Percentiles rank a stretch among this genome's conserved stretches.
These are phyloP conservation scores for Oegoconia quadripuncta DNA, from an alignment of 2,888 invertebrate genomes.

Conservation along the genomic window DNA sequence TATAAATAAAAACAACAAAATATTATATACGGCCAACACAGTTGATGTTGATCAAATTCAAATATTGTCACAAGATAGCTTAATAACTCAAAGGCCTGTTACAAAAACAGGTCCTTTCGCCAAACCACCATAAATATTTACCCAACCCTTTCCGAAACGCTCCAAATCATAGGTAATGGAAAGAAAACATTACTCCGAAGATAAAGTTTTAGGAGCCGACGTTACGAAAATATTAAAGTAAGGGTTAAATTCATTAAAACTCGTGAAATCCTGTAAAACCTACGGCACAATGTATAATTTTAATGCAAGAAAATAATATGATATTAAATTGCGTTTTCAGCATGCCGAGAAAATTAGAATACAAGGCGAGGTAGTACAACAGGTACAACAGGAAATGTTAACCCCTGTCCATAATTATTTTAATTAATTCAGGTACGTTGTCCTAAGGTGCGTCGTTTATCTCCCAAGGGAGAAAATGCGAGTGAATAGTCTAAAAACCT, in stretches of 20 bases:
- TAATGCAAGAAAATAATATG: not conserved
- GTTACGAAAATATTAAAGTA: slow-evolving; percentile 16
- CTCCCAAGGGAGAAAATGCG: too few relatives aligned
- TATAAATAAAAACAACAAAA: too few relatives aligned
- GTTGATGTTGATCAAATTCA: too few relatives aligned
- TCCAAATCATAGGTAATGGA: slow-evolving; percentile 55
- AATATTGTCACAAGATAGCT: not conserved
- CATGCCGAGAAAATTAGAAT: not conserved
- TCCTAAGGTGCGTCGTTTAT: too few relatives aligned
- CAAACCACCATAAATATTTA: slow-evolving; percentile 37
- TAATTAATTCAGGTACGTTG: too few relatives aligned
- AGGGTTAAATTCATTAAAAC: not conserved
- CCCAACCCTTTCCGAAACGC: slow-evolving; percentile 38
- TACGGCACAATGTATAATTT: not conserved
- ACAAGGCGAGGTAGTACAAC: not conserved
- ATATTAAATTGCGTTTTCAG: not conserved
- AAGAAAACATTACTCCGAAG: slow-evolving; percentile 47
- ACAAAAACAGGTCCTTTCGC: slow-evolving; percentile 31
- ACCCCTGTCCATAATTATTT: too few relatives aligned
- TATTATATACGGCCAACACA: too few relatives aligned
- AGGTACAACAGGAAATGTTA: too few relatives aligned
- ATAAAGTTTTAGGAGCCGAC: slow-evolving; percentile 35
- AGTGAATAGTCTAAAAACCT: too few relatives aligned
- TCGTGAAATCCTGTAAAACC: not conserved
- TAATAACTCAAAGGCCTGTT: slow-evolving; percentile 25